Conservation (phyloP, 2,888 invertebrate species). For the Acanthococcus lagerstroemiae region DNA sequence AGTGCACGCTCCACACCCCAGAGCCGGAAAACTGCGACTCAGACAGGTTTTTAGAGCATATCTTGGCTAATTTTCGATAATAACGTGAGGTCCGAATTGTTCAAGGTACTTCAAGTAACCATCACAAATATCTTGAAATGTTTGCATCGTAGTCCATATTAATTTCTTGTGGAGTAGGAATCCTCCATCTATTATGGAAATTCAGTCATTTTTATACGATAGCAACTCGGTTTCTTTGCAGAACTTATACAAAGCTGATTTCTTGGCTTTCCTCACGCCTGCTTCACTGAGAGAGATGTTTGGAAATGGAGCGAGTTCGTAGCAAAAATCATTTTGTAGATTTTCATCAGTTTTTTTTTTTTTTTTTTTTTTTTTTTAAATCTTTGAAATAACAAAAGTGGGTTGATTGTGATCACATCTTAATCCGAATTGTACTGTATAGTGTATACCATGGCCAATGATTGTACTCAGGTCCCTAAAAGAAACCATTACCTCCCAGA, state of each 20-base stretch:
- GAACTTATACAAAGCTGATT: not conserved
- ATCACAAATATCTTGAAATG: not conserved
- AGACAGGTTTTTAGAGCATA: no score
- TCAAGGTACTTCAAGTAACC: not conserved
- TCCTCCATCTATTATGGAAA: not conserved
- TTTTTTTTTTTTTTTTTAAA: not conserved
- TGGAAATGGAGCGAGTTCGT: not conserved
- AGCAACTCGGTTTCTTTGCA: not conserved
- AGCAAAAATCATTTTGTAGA: not conserved
- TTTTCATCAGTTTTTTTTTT: not conserved
- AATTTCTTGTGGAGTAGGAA: not conserved
- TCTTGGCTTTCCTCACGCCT: constrained; percentile 32
- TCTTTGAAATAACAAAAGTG: not conserved
- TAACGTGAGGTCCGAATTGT: not conserved
- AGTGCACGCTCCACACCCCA: no score
- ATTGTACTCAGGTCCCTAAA: not conserved
- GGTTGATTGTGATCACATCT: not conserved
- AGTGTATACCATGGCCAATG: not conserved
- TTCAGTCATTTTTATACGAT: not conserved
- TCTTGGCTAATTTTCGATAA: no score
- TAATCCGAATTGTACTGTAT: not conserved
- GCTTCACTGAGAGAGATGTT: constrained; percentile 32
- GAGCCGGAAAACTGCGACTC: no score
- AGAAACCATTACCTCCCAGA: not conserved
- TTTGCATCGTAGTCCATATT: not conserved